These are phyloP conservation scores for Osmerus eperlanus DNA, from an alignment of 2,113 vertebrate genomes.

Conservation along the genomic window DNA sequence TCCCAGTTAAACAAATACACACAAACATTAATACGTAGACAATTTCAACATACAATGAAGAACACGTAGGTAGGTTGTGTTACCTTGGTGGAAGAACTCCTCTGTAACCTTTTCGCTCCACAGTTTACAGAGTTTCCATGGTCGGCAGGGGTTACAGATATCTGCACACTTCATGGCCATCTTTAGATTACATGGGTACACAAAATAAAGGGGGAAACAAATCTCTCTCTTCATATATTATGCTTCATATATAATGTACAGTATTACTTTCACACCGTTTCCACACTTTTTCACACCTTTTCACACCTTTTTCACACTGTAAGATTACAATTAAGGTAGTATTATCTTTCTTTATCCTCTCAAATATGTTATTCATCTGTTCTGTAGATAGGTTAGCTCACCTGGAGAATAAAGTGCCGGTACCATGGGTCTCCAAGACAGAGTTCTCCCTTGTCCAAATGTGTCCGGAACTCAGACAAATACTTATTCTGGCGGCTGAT, in stretches of 20 bases:
- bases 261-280: no score
- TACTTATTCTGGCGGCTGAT: slow-evolving; percentile 85
- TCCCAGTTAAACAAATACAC: not conserved
- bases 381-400: slow-evolving; percentile 36
- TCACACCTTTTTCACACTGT: not conserved
- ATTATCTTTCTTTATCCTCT: no score
- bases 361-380: no score
- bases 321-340: no score
- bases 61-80: not conserved
- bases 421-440: slow-evolving; percentile 69
- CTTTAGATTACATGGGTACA: slow-evolving; percentile 46
- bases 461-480: slow-evolving; percentile 75
- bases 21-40: not conserved
- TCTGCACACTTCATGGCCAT: slow-evolving; percentile 88
- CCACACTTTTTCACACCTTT: not conserved
- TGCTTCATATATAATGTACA: not conserved
- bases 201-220: not conserved
- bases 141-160: slow-evolving; percentile 84
- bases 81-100: slow-evolving; percentile 83
- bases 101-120: slow-evolving; percentile 86
- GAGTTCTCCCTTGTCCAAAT: slow-evolving; percentile 77
- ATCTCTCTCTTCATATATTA: not conserved
- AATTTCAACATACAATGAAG: not conserved
- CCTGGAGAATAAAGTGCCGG: slow-evolving; percentile 83
- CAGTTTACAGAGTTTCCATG: slow-evolving; percentile 81